These are phyloP conservation scores for Trididemnum clinides DNA, from an alignment of 23 tunicate species.

Conservation along the genomic window DNA sequence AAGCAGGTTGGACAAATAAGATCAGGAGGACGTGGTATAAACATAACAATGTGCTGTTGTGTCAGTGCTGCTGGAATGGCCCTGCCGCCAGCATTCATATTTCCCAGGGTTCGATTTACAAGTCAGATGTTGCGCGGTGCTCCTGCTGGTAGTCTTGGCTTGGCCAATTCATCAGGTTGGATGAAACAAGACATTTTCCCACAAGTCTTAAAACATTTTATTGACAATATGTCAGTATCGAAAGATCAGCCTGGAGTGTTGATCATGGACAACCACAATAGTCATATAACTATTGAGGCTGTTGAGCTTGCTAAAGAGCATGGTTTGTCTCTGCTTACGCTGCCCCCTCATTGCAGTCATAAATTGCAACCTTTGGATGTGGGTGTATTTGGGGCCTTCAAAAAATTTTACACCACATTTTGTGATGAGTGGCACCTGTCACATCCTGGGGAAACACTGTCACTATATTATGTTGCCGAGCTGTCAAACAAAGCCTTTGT, in stretches of 20 bases:
- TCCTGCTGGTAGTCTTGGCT: conserved; percentile 26
- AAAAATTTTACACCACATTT: not conserved
- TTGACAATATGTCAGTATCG: conserved; percentile 28
- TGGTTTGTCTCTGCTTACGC: conserved; percentile 42
- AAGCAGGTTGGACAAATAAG: conserved; percentile 44
- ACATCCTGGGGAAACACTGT: conserved; percentile 16
- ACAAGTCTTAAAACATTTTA: conserved; percentile 32
- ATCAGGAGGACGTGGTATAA: conserved; percentile 45
- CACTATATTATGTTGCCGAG: conserved; percentile 42
- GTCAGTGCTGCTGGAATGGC: conserved; percentile 26
- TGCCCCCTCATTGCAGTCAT: conserved; percentile 63
- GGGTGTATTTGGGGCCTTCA: conserved; percentile 55
- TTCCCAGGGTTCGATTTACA: not conserved
- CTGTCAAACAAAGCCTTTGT: conserved; percentile 15
- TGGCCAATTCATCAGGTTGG: conserved; percentile 25
- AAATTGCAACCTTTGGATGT: conserved; percentile 52
- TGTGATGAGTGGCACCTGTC: conserved; percentile 18
- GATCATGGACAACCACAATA: conserved; percentile 25
- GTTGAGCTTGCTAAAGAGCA: conserved; percentile 15
- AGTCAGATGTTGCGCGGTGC: not conserved
- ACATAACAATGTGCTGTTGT: conserved; percentile 42
- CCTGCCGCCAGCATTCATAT: conserved; percentile 30
- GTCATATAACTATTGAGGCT: conserved; percentile 24
- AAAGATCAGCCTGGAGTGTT: conserved; percentile 29
- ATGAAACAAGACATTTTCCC: not conserved